phyloP scores from a whole-genome alignment of 2,113 vertebrate species.

The Eurypyga helias region DNA sequence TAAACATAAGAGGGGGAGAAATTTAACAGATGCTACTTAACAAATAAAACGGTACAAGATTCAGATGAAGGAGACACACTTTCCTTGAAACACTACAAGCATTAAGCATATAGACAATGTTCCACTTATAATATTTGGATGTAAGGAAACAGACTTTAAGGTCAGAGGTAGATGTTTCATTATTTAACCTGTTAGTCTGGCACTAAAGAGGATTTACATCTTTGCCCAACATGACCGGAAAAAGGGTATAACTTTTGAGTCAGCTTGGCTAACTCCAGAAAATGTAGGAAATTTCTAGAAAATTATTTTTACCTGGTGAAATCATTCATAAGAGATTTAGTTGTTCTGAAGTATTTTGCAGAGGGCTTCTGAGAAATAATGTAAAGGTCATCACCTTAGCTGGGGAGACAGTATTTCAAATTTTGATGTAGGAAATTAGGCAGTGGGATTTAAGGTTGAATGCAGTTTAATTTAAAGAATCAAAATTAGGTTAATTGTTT shows the following conservation, averaged over 20 bases:
- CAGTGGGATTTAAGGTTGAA: not conserved
- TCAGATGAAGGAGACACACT: not conserved
- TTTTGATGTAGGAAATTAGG: not conserved
- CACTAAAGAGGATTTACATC: not conserved
- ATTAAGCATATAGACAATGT: not conserved
- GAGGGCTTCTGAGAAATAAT: not conserved
- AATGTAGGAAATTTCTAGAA: not conserved
- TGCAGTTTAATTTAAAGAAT: not conserved
- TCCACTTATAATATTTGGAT: not conserved
- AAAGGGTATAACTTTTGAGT: not conserved
- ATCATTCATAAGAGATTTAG: not conserved
- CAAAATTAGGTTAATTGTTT: not conserved
- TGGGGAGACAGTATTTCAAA: accelerated
- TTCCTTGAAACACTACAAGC: not conserved
- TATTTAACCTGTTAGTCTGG: not conserved
- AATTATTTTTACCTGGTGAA: not conserved
- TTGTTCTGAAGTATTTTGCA: not conserved
- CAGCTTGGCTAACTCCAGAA: not conserved
- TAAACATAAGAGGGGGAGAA: not conserved
- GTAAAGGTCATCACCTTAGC: not conserved
- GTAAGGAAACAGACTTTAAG: not conserved
- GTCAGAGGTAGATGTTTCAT: not conserved
- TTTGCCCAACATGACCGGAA: not conserved
- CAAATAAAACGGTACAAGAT: not conserved
- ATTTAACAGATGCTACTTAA: accelerated